Percentiles rank a stretch among this genome's conserved stretches.
Evolutionary conservation across 1,140 invertebrate species (phyloP).

Genomic region (Drosophila nikananu): DNA sequence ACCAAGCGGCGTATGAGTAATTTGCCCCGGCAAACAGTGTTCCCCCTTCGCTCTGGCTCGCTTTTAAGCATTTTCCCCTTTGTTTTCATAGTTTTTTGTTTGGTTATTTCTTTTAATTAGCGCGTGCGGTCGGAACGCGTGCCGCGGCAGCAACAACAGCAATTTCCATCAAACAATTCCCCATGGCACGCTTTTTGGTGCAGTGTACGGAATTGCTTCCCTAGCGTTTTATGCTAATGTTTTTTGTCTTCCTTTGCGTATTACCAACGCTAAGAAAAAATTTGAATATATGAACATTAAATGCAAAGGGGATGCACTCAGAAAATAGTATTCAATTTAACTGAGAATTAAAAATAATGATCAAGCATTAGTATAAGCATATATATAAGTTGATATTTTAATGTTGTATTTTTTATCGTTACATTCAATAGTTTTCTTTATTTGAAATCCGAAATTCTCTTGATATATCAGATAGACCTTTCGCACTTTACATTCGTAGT

Average conservation of each 20-base stretch:
- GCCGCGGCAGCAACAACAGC: conserved; percentile 19
- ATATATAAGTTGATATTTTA: too few relatives aligned
- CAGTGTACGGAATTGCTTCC: conserved; percentile 35
- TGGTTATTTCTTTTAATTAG: conserved; percentile 78
- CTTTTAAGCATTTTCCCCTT: conserved; percentile 15
- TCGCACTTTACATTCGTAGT: too few relatives aligned
- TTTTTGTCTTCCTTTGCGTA: conserved; percentile 44
- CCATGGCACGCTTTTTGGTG: conserved; percentile 54
- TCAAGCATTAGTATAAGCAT: too few relatives aligned
- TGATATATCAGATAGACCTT: too few relatives aligned
- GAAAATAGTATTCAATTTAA: background rate
- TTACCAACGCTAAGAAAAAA: conserved; percentile 39
- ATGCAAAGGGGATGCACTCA: conserved; percentile 29
- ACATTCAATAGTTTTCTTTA: too few relatives aligned
- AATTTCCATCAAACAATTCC: conserved; percentile 36
- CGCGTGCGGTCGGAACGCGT: conserved; percentile 57
- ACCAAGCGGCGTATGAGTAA: conserved; percentile 65
- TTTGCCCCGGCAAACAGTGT: conserved; percentile 18
- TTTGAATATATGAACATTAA: conserved; percentile 60
- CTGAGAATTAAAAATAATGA: too few relatives aligned
- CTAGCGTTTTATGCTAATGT: conserved; percentile 70
- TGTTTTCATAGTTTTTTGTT: conserved; percentile 48
- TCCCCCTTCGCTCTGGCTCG: background rate
- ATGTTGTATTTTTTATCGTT: too few relatives aligned
- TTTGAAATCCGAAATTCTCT: too few relatives aligned